Evolutionary conservation across 1,140 invertebrate species (phyloP), one percentile per base, ranked within the genome.

Genomic region (Lasaia peninsularis): DNA sequence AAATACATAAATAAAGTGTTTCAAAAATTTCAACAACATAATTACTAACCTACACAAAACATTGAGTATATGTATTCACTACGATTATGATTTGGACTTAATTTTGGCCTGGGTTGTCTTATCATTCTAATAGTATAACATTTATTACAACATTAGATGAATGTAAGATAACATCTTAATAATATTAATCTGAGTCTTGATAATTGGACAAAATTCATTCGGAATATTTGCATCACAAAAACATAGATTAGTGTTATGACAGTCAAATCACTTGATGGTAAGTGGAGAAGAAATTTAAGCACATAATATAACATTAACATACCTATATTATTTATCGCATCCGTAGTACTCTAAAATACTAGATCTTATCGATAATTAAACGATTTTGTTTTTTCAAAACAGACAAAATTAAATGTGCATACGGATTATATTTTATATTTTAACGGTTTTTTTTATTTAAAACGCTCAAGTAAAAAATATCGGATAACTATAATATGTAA

Each of bases 61-160:
- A 11, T 20, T 20, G 18, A 28, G 24, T 28, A 28, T 28, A 28
- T 28, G 24, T 28, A 28, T 10, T 40, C 10, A 7, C 37, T 40
- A 44, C n/a, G n/a, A n/a, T 44, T 11, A 44, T 10, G 9, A 44
- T 20, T 44, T 44, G 37, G 40, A 44, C 40, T 44, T 37, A 18
- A 18, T 44, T 20, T 44, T 44, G 40, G 40, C 40, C 18, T 44
- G 40, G 1, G 16, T n/a, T 44, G 11, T 20, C 9, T 11, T 44
- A 44, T n/a, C n/a, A n/a, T 28, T 28, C 16, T 44, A 11, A 44
- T 9, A 10, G 9, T 10, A 44, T 20, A 44, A 20, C 9, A 44
- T 20, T 44, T 18, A 9, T 44, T 20, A 18, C 7, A 24, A 24
- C 4, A 5, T 24, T 24, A 24, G 7, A 24, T 24, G 1, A 24